Evolutionary conservation across 2,797 vertebrate genomes (phyloP).

Genomic region (Danio choprae): DNA sequence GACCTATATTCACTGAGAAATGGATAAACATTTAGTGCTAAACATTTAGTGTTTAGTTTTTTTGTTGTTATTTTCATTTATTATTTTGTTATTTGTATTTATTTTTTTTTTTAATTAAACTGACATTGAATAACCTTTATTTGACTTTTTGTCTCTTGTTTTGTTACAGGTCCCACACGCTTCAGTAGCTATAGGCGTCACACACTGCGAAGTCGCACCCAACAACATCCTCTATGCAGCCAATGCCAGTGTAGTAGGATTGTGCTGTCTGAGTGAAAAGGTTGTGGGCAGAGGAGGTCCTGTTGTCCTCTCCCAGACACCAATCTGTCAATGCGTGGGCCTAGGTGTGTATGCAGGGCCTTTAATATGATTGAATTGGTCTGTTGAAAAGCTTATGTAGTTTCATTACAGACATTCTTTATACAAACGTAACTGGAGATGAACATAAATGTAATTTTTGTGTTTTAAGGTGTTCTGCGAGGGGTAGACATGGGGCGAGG

Average conservation of each 20-base stretch:
- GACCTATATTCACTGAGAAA: too few species aligned
- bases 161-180: slow-evolving; percentile 85
- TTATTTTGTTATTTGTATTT: too few species aligned
- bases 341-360: slow-evolving; percentile 80
- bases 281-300: slow-evolving; percentile 80
- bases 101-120: background rate
- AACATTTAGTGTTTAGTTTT: too few species aligned
- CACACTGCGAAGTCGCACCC: slow-evolving; percentile 87
- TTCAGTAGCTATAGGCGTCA: slow-evolving; percentile 83
- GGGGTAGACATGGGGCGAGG: slow-evolving; percentile 88
- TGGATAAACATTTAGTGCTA: too few species aligned
- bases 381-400: background rate
- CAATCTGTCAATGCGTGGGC: slow-evolving; percentile 90
- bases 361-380: background rate
- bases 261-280: slow-evolving; percentile 88
- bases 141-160: background rate
- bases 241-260: slow-evolving; percentile 89
- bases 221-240: slow-evolving; percentile 86
- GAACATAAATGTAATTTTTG: background rate
- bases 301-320: slow-evolving; percentile 85
- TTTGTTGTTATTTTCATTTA: too few species aligned
- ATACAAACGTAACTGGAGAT: background rate
- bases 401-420: background rate
- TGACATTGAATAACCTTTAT: background rate
- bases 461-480: slow-evolving; percentile 85